Base-by-base conservation (phyloP, 2,797 vertebrate genomes). In the Coregonus sp. region DNA sequence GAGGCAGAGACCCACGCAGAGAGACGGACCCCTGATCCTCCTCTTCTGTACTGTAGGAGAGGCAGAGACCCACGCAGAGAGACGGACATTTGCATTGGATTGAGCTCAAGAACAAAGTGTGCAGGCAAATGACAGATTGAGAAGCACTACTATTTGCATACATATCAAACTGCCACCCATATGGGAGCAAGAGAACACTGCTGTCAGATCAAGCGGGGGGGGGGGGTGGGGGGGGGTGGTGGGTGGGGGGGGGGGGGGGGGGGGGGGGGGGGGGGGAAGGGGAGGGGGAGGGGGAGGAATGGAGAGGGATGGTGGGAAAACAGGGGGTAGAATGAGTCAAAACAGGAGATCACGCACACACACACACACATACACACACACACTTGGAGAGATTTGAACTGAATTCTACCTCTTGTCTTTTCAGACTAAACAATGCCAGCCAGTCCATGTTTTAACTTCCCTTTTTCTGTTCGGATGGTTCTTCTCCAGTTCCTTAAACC, bases 71-170 rank as follows among this genome's bases (percentile, higher is more conserved):
- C 7, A 16, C 31, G 16, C 15, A 68, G 61, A 65, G 20, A 70
- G 54, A 29, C 9, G n/a, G 59, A 65, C 12, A 76, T 78, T 78
- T 76, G 80, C 76, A 82, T 76, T 63, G 65, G 74, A 70, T 37
- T 47, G 74, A 40, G 70, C 73, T 82, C 68, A 59, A 50, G 74
- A 78, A 82, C 77, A 82, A 54, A 76, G 77, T 65, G 54, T 59
- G 20, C 70, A 70, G 73, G 65, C 52, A 73, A 75, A 70, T 78
- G 74, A 70, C 73, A 82, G 72, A 78, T 33, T 76, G 76, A 75
- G 70, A 75, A 63, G 33, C 70, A 68, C 65, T 33, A 33, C 70
- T 61, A 70, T 82, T 82, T 76, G 77, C 80, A 82, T 82, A 63
- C 47, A 78, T 73, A 78, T 73, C 70, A 78, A 63, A 70, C 31